phyloP scores from a whole-genome alignment of 92 coral and sea anemone genomes.

The Porites cylindrica region DNA sequence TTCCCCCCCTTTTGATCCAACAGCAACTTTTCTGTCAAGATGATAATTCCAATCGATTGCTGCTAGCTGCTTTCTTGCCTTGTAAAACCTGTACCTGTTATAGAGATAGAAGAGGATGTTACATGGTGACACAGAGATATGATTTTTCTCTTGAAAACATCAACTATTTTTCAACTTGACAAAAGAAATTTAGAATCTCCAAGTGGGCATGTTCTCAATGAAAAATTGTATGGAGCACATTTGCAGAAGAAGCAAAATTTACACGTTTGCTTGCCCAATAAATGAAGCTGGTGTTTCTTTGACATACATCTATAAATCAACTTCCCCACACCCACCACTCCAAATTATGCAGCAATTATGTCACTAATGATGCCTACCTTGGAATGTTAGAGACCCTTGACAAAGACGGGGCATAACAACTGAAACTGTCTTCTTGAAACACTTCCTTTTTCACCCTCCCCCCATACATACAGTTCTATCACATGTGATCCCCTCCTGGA shows the following conservation, averaged over 20 bases:
- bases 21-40: conserved; percentile 32
- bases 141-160: too few relatives aligned
- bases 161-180: too few relatives aligned
- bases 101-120: too few relatives aligned
- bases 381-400: not conserved
- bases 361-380: not conserved
- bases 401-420: not conserved
- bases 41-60: conserved; percentile 61
- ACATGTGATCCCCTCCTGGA: too few relatives aligned
- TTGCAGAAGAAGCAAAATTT: too few relatives aligned
- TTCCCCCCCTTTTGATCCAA: conserved; percentile 26
- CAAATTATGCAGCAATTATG: not conserved
- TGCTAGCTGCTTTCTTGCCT: conserved; percentile 61
- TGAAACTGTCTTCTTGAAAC: not conserved
- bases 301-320: not conserved
- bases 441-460: too few relatives aligned
- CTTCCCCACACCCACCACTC: not conserved
- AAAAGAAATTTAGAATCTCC: too few relatives aligned
- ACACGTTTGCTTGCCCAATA: not conserved
- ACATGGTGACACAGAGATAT: too few relatives aligned
- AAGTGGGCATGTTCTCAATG: too few relatives aligned
- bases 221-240: too few relatives aligned
- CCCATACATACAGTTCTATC: too few relatives aligned
- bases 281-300: not conserved
- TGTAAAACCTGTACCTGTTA: conserved; percentile 42